Evolutionary conservation across 2,113 vertebrate genomes (phyloP), one percentile per base, ranked within the genome.

Genomic region (Thamnaconus septentrionalis): DNA sequence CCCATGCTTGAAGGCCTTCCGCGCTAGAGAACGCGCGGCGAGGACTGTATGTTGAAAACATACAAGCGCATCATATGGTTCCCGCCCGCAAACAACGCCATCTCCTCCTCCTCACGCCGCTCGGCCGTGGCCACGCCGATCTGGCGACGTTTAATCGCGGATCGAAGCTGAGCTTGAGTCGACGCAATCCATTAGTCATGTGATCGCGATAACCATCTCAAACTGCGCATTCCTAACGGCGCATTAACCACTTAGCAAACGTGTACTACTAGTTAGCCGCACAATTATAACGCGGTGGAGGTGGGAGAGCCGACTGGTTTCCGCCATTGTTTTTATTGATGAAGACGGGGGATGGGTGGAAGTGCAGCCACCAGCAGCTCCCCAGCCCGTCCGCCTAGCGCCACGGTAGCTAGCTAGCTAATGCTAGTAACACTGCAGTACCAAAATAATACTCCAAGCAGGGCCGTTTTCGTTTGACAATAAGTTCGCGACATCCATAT

Each of bases 291-390:
- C 40, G 5, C 59, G 49, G 50, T n/a, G 3, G 53, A 64, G 46
- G 61, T 62, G 70, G 41, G 41, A 39, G 60, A 39, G 71, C 70
- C 71, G 61, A 66, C 64, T 73, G 63, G 64, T 76, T 80, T 84
- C 84, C 85, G 81, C 86, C 82, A 89, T 90, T 86, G 87, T 90
- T 85, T 87, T 85, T 86, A 76, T 51, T 73, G 72, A 59, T 87
- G 78, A 81, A 80, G 79, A 86, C 86, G 86, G 83, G 86, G 86
- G 85, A 86, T 84, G 86, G 87, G 86, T 85, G 86, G 76, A 77
- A 62, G 68, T 84, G 82, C 80, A 77, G 72, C 74, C 73, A 78
- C 54, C 74, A 79, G 62, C 66, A 61, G 40, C 73, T 53, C 18
- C 53, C 68, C 39, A 81, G 76, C 79, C 59, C 76, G 50, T 58